Evolutionary conservation across 64 coral and sea anemone species (phyloP), one percentile per base, ranked within the genome.

Genomic region (Pachyseris speciosa): DNA sequence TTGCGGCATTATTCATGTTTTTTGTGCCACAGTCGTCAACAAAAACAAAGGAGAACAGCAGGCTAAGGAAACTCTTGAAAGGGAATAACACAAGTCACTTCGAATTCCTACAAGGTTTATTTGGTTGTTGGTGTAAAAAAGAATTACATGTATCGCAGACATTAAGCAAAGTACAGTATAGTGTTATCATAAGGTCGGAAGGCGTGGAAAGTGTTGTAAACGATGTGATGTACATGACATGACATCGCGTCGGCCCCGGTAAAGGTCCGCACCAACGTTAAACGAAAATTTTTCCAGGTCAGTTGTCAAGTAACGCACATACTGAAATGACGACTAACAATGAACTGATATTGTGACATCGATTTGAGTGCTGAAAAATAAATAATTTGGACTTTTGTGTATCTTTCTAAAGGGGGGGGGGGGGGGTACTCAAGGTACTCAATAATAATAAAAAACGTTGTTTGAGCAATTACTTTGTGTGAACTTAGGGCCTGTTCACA

Each of bases 1-100:
- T 93, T 48, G 73, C 95, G 7, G 95, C 95, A 2, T 80, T 24
- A 44, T 45, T 93, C 30, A 93, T 93, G 91, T 93, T 57, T 69
- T 52, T 83, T 25, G 87, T 97, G 4, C 91, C 95, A 4, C 83
- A 52, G n/a, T 67, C 89, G 16, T 90, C 90, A 36, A 37, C 49
- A 43, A 66, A 52, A 45, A 22, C 17, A 37, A 80, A 25, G 4
- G 28, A 37, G 47, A 31, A 80, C 36, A 81, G 48, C 51, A 81
- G 27, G 2, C 53, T 37, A 6, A 51, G 16, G 7, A 55, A 79
- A 22, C 20, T 61, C 10, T 48, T 76, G 50, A 12, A 49, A 0
- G 31, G 5, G 41, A 32, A 17, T 12, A 5, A 51, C 2, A 28
- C 26, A 51, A 64, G n/a, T 76, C 44, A 30, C 73, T 76, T 22